Base-by-base conservation (phyloP, 2,888 invertebrate species). In the Seira ritae region DNA sequence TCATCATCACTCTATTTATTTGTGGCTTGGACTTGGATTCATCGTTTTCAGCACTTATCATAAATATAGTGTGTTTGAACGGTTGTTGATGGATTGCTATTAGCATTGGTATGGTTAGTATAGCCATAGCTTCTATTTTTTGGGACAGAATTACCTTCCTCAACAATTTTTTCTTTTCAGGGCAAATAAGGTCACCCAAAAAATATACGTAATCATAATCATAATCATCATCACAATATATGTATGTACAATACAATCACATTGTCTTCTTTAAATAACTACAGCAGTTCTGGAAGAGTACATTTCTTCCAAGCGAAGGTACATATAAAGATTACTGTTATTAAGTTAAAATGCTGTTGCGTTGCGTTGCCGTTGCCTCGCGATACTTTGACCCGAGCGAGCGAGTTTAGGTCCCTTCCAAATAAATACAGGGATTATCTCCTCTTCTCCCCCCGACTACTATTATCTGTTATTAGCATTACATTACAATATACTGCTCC, bases 111-210 rank as follows among this genome's bases (percentile, higher is more conserved):
- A 42, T 8, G 42, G 6, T 42, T 42, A 6, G 42, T 42, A 8
- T 42, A 42, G 12, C 12, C 6, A 42, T 42, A 42, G 62, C 37
- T 62, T 37, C 50, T 31, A 31, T 31, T 31, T 2, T 31, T 31
- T 31, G 8, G 22, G 42, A 46, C n/a, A n/a, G n/a, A n/a, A n/a
- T n/a, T n/a, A 76, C 76, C 76, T 76, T 68, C 76, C 76, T 69
- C 76, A 76, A 76, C 69, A 76, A 69, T 69, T 76, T 76, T 1
- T 24, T 55, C 55, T 12, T 55, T 12, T 55, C 55, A 1, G 17
- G 55, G 55, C 55, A 55, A 31, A 31, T 31, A 31, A 8, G 55
- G 42, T 42, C 42, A 42, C 12, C 15, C 55, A 55, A 55, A 55
- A n/a, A 55, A 12, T 55, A 55, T 4, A 4, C 31, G 8, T 31